A percentile compares a stretch with the other conserved stretches of the same genome.
Evolutionary conservation across 2,113 vertebrate species (phyloP).

Genomic region (Phalacrocorax pelagicus): DNA sequence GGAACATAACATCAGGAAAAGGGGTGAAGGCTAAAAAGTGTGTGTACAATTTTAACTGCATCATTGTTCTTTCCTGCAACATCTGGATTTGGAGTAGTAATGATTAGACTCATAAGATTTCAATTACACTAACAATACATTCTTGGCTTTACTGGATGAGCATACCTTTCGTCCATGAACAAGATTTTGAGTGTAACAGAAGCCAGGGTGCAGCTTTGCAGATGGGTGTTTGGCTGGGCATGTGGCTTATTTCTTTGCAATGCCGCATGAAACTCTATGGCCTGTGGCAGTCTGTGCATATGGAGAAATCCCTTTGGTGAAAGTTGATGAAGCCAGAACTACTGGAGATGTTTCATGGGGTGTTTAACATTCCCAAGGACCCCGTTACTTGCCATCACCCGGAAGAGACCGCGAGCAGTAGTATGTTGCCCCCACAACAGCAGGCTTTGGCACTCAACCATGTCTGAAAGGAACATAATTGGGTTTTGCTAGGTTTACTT

Average conservation of each 20-base stretch:
- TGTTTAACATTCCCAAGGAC: neutral
- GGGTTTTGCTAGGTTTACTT: neutral
- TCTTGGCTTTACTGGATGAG: neutral
- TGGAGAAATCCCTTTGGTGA: neutral
- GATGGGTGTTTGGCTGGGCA: neutral
- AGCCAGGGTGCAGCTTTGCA: neutral
- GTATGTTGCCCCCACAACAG: neutral
- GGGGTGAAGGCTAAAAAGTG: neutral
- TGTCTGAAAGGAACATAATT: neutral
- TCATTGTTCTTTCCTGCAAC: neutral
- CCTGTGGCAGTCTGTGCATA: neutral
- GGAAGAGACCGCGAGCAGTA: neutral
- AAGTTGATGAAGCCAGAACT: neutral
- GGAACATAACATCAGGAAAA: neutral
- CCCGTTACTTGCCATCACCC: fast-evolving
- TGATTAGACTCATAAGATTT: neutral
- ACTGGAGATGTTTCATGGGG: neutral
- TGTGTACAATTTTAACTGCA: neutral
- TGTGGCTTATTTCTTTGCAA: neutral
- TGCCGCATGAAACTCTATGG: fast-evolving
- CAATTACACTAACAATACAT: neutral
- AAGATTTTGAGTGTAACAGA: neutral
- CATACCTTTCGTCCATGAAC: neutral
- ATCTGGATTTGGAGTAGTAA: neutral
- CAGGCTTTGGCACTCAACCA: neutral